These are phyloP conservation scores for Addax nasomaculatus DNA, from an alignment of 2,113 vertebrate species.

Conservation along the genomic window DNA sequence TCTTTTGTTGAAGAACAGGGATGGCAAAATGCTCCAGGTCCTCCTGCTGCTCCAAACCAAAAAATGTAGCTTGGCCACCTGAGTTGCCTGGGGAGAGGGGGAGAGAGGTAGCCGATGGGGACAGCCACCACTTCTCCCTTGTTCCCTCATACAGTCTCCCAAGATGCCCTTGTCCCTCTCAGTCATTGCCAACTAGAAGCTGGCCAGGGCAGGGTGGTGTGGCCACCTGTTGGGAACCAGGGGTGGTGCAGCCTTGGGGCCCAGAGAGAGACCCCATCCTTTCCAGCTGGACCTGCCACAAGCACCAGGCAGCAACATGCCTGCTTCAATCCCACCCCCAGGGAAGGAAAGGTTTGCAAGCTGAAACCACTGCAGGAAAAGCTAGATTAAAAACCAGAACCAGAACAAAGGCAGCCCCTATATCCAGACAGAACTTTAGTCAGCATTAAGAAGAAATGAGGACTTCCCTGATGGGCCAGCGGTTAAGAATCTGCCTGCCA, in stretches of 20 bases:
- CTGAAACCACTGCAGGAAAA: background rate
- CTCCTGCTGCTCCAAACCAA: background rate
- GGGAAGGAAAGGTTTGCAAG: background rate
- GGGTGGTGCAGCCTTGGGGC: background rate
- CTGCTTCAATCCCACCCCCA: background rate
- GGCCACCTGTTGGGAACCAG: conserved; percentile 18
- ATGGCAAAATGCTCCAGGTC: background rate
- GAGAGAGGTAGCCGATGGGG: background rate
- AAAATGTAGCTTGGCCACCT: background rate
- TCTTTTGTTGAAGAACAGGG: background rate
- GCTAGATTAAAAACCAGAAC: background rate
- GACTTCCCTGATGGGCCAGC: background rate
- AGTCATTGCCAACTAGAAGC: background rate
- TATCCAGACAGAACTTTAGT: background rate
- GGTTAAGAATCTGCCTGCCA: background rate
- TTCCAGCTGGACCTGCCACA: background rate
- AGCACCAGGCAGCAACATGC: background rate
- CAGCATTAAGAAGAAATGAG: background rate
- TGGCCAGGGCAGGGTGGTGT: background rate
- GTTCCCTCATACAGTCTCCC: background rate
- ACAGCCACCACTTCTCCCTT: background rate
- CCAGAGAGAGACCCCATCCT: background rate
- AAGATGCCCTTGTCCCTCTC: background rate
- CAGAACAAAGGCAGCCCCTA: background rate
- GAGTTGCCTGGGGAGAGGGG: background rate